Base-by-base conservation (phyloP, 2,888 invertebrate genomes). In the Didymodactylos carnosus region DNA sequence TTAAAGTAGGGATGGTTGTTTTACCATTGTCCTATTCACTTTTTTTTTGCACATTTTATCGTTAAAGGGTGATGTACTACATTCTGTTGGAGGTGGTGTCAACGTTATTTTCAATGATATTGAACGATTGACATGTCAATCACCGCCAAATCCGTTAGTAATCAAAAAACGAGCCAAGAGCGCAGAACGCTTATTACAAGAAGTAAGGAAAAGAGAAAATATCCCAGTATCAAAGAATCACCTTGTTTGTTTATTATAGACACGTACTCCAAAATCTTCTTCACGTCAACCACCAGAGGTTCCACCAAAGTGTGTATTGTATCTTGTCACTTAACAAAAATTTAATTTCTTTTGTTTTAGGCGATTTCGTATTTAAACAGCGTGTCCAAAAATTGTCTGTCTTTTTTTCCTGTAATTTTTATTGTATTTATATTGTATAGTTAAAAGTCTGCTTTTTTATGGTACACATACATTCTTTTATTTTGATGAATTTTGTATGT, bases 31-130 rank as follows among this genome's bases (percentile, higher is more conserved):
- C n/a, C n/a, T n/a, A n/a, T n/a, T n/a, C n/a, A 35, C 19, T 14
- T 19, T 7, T 5, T 16, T 25, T 27, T 2, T 16, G 7, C 14
- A 53, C 5, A 7, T 19, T 6, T 29, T 29, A 29, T 29, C 19
- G 16, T 46, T 79, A 90, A 2, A 62, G 29, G 74, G 90, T 19
- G 92, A 95, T 81, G 90, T 97, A 5, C 87, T 94, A 3, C 92
- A 92, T 0, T 97, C 97, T 0, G 89, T 89, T 75, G 91, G 92
- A 2, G 97, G 97, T 0, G 97, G 98, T 0, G 91, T 94, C 0
- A 93, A 95, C 80, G 86, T 97, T 0, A 89, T 94, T 39, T 94
- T 97, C 81, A 90, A 91, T 78, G 95, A 95, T 83, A 90, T 97
- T 1, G 97, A 98, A 62, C 29, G 53, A 29, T 35, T 62, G n/a